Conservation (phyloP, 1,140 invertebrate genomes). For the Babylonia areolata region DNA sequence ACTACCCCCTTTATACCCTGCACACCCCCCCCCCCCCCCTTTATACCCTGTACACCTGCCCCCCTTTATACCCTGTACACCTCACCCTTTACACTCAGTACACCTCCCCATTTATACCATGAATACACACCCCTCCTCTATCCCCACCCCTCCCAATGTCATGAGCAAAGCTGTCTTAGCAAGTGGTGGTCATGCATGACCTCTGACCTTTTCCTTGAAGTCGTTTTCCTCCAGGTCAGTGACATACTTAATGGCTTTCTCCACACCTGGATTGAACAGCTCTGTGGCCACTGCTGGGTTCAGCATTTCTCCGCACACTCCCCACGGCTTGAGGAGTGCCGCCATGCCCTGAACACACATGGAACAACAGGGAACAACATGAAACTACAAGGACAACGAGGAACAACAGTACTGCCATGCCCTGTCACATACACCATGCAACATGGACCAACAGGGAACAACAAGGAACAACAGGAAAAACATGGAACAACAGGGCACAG, state of each 20-base stretch:
- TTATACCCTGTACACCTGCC: too few species aligned
- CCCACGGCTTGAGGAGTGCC: constrained; percentile 74
- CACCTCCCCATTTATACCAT: too few species aligned
- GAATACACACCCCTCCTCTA: too few species aligned
- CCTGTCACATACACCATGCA: neutral
- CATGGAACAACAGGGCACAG: too few species aligned
- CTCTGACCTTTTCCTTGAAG: constrained; percentile 77
- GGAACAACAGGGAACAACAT: too few species aligned
- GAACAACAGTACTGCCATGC: neutral
- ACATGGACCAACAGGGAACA: neutral
- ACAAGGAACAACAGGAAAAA: neutral
- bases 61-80: too few species aligned
- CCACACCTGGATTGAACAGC: constrained; percentile 72
- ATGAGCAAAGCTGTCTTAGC: too few species aligned
- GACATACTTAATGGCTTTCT: constrained; percentile 74
- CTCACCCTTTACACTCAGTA: too few species aligned
- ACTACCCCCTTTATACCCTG: too few species aligned
- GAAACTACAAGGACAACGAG: neutral
- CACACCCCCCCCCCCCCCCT: too few species aligned
- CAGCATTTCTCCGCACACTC: constrained; percentile 76
- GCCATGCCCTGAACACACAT: constrained; percentile 72
- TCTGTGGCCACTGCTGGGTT: constrained; percentile 69
- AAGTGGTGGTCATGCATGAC: too few species aligned
- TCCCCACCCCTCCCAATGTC: too few species aligned
- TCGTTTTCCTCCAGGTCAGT: constrained; percentile 75